phyloP scores from a whole-genome alignment of 2,797 vertebrate genomes.

The Rhinichthys osculus region DNA sequence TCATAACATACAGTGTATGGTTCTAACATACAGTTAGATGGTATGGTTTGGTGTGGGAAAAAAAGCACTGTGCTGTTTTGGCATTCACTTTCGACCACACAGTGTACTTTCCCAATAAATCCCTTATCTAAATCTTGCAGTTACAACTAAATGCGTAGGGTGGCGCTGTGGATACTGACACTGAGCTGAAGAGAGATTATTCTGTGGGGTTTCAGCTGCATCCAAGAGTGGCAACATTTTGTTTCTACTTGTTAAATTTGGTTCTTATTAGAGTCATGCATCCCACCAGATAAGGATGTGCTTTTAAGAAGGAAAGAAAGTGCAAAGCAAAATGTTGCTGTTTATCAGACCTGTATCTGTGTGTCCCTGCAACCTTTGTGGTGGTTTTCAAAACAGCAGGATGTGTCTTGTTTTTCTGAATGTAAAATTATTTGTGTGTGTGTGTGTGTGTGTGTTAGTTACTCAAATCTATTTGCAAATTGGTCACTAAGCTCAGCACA shows the following conservation, averaged over 20 bases:
- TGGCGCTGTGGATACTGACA: background rate
- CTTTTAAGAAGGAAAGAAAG: background rate
- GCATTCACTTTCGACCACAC: background rate
- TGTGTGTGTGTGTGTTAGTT: background rate
- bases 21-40: background rate
- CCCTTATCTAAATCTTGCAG: background rate
- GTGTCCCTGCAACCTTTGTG: background rate
- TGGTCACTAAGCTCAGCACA: too few relatives aligned
- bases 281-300: background rate
- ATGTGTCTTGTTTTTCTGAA: too few relatives aligned
- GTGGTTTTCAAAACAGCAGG: background rate
- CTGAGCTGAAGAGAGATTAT: background rate
- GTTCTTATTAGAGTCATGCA: background rate
- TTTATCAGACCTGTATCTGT: background rate
- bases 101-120: background rate
- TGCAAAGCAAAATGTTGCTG: background rate
- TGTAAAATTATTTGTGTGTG: too few relatives aligned
- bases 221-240: background rate
- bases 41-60: background rate
- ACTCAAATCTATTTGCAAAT: background rate
- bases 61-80: too few relatives aligned
- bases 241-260: background rate
- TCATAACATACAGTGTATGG: too few relatives aligned
- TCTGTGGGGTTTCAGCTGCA: background rate
- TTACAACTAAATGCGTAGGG: background rate